Conservation (phyloP, 2,797 vertebrate genomes). For the Eulemur coronatus region DNA sequence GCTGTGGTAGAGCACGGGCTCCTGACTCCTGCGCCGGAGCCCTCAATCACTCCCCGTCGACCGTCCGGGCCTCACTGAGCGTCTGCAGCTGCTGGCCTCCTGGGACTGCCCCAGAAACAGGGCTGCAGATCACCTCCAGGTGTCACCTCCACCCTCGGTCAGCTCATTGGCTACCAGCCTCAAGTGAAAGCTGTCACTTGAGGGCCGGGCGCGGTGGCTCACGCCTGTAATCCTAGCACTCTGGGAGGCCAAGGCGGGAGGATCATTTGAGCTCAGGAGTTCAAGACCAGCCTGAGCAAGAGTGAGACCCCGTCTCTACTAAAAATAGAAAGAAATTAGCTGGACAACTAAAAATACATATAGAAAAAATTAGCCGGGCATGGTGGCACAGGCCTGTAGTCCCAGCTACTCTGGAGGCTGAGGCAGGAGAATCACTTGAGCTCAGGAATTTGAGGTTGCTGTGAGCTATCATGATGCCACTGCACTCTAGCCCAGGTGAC, state of each 20-base stretch:
- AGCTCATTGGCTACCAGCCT: background rate
- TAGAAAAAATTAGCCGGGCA: background rate
- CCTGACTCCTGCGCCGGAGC: background rate
- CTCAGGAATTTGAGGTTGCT: background rate
- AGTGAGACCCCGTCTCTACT: background rate
- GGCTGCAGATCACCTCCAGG: too few relatives aligned
- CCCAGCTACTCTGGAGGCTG: background rate
- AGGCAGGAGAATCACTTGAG: background rate
- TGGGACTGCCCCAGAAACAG: fast-evolving
- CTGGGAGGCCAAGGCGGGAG: background rate
- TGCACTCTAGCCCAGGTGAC: background rate
- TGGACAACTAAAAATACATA: too few relatives aligned
- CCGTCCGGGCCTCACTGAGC: background rate
- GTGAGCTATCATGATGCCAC: background rate
- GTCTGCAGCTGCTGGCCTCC: background rate
- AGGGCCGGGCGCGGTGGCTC: background rate
- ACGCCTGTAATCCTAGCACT: background rate
- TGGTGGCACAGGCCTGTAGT: background rate
- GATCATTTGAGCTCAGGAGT: background rate
- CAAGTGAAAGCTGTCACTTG: background rate
- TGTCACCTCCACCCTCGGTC: fast-evolving
- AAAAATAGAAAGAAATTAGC: background rate
- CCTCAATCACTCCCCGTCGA: too few relatives aligned
- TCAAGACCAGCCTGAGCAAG: background rate
- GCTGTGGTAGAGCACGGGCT: background rate